phyloP scores from a whole-genome alignment of 1,140 invertebrate genomes.

The Lucilia sericata region DNA sequence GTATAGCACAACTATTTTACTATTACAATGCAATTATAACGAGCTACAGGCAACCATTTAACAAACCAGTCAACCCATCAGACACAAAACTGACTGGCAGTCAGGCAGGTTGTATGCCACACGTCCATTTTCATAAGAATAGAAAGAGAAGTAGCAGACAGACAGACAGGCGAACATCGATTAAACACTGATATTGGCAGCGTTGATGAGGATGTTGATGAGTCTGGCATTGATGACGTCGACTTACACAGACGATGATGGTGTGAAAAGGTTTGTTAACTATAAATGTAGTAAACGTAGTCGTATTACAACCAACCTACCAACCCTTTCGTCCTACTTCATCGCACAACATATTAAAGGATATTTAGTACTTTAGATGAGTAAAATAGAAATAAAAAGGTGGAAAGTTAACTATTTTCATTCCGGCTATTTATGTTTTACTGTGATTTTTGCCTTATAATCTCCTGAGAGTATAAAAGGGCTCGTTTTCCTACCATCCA shows the following conservation, averaged over 20 bases:
- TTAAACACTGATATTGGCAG: background rate
- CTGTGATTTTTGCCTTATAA: conserved; percentile 9
- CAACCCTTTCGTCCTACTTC: background rate
- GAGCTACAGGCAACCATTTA: conserved; percentile 52
- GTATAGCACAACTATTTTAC: conserved; percentile 56
- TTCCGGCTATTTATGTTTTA: background rate
- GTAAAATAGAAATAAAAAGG: background rate
- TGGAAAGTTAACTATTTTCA: background rate
- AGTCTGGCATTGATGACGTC: background rate
- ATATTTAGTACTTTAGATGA: background rate
- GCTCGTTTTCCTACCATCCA: background rate
- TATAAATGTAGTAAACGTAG: background rate
- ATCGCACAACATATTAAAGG: background rate
- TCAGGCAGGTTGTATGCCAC: no score
- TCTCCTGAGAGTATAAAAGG: background rate
- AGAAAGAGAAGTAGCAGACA: background rate
- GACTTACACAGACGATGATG: background rate
- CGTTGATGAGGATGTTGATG: background rate
- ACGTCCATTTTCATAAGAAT: no score
- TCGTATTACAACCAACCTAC: background rate
- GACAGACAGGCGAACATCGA: background rate
- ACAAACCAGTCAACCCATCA: background rate
- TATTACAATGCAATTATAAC: conserved; percentile 68
- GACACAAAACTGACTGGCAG: background rate
- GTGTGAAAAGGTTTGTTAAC: conserved; percentile 12